Evolutionary conservation across 2,797 vertebrate species (phyloP).

Genomic region (Smutsia temminckii): DNA sequence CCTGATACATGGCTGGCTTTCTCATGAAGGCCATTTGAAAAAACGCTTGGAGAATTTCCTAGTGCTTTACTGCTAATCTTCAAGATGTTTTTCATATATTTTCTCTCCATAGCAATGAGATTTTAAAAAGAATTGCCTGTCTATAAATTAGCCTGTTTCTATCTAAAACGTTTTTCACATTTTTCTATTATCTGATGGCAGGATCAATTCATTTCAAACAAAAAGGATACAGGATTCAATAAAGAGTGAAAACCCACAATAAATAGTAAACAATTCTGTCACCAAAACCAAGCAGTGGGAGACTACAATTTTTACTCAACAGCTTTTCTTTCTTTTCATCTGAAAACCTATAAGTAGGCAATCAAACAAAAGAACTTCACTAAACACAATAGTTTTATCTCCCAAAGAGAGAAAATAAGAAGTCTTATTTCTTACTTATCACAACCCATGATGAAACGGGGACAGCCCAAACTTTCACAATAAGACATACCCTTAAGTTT

Average conservation of each 20-base stretch:
- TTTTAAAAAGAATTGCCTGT: neutral
- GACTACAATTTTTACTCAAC: neutral
- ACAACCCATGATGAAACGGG: neutral
- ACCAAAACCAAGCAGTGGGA: neutral
- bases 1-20: neutral
- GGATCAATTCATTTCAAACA: conserved; percentile 28
- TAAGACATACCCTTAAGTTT: neutral
- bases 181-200: conserved; percentile 13
- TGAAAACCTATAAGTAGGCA: neutral
- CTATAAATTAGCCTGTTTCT: neutral
- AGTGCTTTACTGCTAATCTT: neutral
- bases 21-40: neutral
- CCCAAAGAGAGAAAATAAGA: conserved; percentile 23
- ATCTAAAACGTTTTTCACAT: neutral
- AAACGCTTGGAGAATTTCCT: neutral
- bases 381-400: neutral
- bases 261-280: neutral
- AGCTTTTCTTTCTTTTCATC: neutral
- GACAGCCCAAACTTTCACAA: conserved; percentile 16
- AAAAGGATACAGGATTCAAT: neutral
- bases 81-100: neutral
- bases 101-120: neutral
- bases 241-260: neutral
- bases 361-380: neutral
- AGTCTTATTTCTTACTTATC: neutral